These are phyloP conservation scores for Myotis yumanensis DNA, from an alignment of 2,113 vertebrate species.

Conservation along the genomic window DNA sequence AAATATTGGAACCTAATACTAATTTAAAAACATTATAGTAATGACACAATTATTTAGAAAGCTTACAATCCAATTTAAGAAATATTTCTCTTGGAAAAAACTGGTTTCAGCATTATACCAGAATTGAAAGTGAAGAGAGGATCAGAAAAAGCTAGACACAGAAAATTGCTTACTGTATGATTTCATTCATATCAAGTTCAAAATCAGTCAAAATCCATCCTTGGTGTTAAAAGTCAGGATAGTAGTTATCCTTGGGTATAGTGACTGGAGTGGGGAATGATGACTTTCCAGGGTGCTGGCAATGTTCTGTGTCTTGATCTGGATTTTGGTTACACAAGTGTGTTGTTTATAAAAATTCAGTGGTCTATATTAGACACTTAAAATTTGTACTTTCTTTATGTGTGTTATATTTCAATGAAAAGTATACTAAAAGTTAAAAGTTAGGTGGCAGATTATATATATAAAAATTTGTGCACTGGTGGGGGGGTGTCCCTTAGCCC, in stretches of 20 bases:
- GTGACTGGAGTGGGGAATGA: not conserved
- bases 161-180: not conserved
- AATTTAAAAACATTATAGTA: not conserved
- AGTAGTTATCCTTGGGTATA: too few relatives aligned
- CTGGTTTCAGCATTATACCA: constrained; percentile 6
- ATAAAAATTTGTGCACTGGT: too few relatives aligned
- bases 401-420: not conserved
- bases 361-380: not conserved
- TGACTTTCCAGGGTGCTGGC: fast-evolving
- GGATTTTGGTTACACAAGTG: not conserved
- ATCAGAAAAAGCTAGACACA: constrained; percentile 19
- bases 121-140: constrained; percentile 50
- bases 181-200: not conserved
- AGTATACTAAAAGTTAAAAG: not conserved
- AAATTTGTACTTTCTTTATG: not conserved
- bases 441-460: not conserved
- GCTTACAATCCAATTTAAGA: not conserved
- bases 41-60: not conserved
- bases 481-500: too few relatives aligned
- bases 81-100: constrained; percentile 44
- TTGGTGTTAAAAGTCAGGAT: not conserved
- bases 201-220: not conserved
- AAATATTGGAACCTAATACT: not conserved
- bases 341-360: constrained; percentile 9
- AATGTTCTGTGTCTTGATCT: not conserved